phyloP scores from a whole-genome alignment of 2,888 invertebrate species.

The Cerceris ruficornis region DNA sequence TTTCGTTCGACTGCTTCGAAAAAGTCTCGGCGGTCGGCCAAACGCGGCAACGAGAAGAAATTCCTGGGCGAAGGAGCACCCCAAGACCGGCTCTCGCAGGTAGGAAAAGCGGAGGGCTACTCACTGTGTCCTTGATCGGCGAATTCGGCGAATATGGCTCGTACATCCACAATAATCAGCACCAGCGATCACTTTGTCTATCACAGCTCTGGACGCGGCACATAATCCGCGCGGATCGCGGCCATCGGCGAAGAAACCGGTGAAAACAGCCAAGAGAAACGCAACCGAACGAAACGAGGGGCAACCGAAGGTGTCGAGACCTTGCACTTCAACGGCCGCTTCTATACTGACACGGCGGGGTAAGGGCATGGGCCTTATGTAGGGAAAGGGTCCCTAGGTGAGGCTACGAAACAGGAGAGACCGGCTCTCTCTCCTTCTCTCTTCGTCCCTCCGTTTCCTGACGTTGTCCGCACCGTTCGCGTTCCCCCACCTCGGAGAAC shows the following conservation, averaged over 20 bases:
- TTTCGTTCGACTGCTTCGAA: too few relatives aligned
- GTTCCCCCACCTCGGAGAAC: too few relatives aligned
- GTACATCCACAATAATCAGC: slow-evolving; percentile 58
- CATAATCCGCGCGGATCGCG: slow-evolving; percentile 33
- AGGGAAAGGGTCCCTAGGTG: slow-evolving; percentile 70
- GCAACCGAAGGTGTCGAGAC: slow-evolving; percentile 51
- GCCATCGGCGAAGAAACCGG: slow-evolving; percentile 1
- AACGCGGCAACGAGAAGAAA: not conserved
- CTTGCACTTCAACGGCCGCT: slow-evolving; percentile 72
- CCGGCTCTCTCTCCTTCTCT: slow-evolving; percentile 48
- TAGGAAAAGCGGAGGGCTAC: slow-evolving; percentile 34
- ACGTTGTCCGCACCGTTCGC: too few relatives aligned
- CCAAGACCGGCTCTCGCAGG: not conserved
- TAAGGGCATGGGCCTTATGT: slow-evolving; percentile 77
- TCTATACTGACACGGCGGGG: slow-evolving; percentile 77
- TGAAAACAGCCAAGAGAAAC: slow-evolving; percentile 9
- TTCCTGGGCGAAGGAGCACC: not conserved
- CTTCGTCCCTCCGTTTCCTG: slow-evolving; percentile 19
- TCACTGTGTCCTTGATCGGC: slow-evolving; percentile 55
- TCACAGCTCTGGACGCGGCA: slow-evolving; percentile 43
- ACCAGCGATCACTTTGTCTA: slow-evolving; percentile 44
- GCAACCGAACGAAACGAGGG: slow-evolving; percentile 11
- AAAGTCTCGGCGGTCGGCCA: too few relatives aligned
- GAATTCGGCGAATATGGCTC: slow-evolving; percentile 17
- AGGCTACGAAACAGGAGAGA: slow-evolving; percentile 65